Evolutionary conservation across 2,888 invertebrate genomes (phyloP), one percentile per base, ranked within the genome.

Genomic region (Drosophila mercatorum): DNA sequence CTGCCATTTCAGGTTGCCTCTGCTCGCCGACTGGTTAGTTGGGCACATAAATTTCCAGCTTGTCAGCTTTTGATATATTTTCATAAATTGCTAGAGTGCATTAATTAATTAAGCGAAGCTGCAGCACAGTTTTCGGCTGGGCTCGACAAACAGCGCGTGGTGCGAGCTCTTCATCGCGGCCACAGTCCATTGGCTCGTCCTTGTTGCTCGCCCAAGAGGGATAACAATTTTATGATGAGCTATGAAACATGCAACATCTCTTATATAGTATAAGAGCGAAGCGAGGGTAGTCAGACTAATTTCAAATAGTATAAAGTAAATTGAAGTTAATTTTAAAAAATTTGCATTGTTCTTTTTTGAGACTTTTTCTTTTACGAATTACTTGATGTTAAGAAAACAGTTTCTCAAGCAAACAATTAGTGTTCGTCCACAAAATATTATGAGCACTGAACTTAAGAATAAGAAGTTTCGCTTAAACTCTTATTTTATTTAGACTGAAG

Each of bases 1-100:
- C 62, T 81, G 88, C 72, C 75, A 81, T 67, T 68, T 68, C 80
- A 75, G 70, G 84, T 69, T 74, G 63, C 46, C 61, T 70, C 68
- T 52, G 49, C 63, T 17, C 47, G 46, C 58, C 67, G 73, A 75
- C 67, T 69, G 81, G 59, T 57, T 58, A 77, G 88, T 70, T 81
- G 88, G 78, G 53, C 91, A 84, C 92, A 92, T 92, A 92, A 92
- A 92, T 92, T 92, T 92, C 91, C 92, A 92, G 92, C 92, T 91
- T 92, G 92, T 92, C 92, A 91, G 92, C 92, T 92, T 91, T 92
- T 92, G 92, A 92, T 92, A 92, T 85, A 85, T 90, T 89, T 92
- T 92, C 92, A 92, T 92, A 92, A 92, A 92, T 92, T 92, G 92
- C 92, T 88, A 91, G 91, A 92, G 91, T 92, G 92, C 92, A 92